Base-by-base conservation (phyloP, 2,113 vertebrate genomes). In the Melanotaenia duboulayi region DNA sequence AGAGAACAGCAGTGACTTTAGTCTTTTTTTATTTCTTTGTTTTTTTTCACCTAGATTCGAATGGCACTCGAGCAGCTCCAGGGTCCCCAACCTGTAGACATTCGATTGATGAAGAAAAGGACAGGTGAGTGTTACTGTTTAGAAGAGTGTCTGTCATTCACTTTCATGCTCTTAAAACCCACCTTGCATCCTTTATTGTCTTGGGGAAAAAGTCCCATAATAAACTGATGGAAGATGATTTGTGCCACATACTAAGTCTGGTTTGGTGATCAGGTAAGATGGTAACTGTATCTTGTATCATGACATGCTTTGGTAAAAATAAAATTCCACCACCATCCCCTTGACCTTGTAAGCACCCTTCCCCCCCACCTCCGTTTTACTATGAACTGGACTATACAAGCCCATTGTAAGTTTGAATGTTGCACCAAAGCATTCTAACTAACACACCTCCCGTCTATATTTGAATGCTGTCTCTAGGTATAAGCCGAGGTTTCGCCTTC, bases 391-490 rank as follows among this genome's bases (percentile, higher is more conserved):
- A 94, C 94, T 94, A 93, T 95, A 94, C 95, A 78, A 96, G 95
- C 95, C 96, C 94, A 95, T 95, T 93, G 88, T 93, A 91, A 97
- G 96, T 96, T 96, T 97, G 94, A 85, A 95, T 96, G 96, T 96
- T 96, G 84, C 96, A 91, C 95, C 95, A 96, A 96, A 95, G 95
- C 95, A 96, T 95, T 89, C 94, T 97, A 94, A 98, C 97, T 98
- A 98, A 98, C 97, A 97, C 97, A 87, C 97, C 96, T 98, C 97
- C 97, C 97, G 97, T 99, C 97, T 99, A 99, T 99, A 99, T 99
- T 96, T 99, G 97, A 99, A 99, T 99, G 97, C 97, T 98, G 97
- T 97, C 96, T 99, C 97, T 99, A 99, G 97, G 97, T 99, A 96
- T 98, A 98, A 99, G 97, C 97, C 97, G 97, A 96, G 97, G 97